Base-by-base conservation (phyloP, 1,140 invertebrate genomes). In the Vanessa tameamea region DNA sequence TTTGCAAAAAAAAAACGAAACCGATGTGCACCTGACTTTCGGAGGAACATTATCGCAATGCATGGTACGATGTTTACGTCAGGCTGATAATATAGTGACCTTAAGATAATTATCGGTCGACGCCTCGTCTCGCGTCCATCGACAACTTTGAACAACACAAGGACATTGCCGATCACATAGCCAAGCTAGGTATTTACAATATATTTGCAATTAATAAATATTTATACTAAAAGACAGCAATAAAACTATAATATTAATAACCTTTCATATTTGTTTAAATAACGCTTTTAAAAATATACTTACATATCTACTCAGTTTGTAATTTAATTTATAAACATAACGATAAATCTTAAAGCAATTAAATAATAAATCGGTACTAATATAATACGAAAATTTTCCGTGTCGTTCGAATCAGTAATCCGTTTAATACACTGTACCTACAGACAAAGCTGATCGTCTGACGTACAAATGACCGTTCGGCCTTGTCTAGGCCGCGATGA, bases 401-500 rank as follows among this genome's bases (percentile, higher is more conserved):
- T 43, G 66, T 16, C 55, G 53, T 43, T 23, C 20, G 14, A 61
- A 51, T 15, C n/a, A 31, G 15, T 69, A 63, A 69, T 69, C 47
- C 68, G 26, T 57, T 48, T 61, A 57, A 69, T 57, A 69, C 57
- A 61, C 57, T 69, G 57, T n/a, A 47, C n/a, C n/a, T n/a, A n/a
- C 57, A 69, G 68, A 89, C 86, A 90, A 87, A 89, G 73, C 72
- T 23, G 53, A 23, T 81, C 81, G 85, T 87, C 87, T 89, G 88
- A 85, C 83, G 87, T 89, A 87, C 76, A 86, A 89, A 90, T 87
- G 89, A 90, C 90, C 87, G 90, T 84, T 84, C 90, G 90, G 88
- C 90, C 90, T 92, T 92, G 90, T 90, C 90, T 92, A 92, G 90
- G 90, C 89, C 90, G 83, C 84, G 88, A 83, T 90, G 90, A 92